Conservation (phyloP, 92 coral and sea anemone genomes). For the Bergia sp. region DNA sequence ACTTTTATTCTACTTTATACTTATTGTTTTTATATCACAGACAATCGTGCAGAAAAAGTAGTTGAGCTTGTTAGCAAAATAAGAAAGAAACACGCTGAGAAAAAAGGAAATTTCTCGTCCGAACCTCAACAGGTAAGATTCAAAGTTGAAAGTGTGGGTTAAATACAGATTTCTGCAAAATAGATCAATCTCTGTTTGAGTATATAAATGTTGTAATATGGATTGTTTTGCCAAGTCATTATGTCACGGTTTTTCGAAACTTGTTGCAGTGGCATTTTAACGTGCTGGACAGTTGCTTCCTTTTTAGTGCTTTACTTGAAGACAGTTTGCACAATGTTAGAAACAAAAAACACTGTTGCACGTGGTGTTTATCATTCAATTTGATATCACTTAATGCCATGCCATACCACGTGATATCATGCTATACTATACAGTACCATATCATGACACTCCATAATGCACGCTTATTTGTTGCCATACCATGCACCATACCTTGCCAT, state of each 20-base stretch:
- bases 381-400: not conserved
- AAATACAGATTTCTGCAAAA: too few relatives aligned
- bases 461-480: too few relatives aligned
- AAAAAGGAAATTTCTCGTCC: not conserved
- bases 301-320: not conserved
- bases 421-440: too few relatives aligned
- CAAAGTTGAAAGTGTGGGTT: too few relatives aligned
- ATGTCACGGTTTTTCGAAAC: too few relatives aligned
- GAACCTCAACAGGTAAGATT: conserved; percentile 3
- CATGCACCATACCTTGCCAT: too few relatives aligned
- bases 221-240: too few relatives aligned
- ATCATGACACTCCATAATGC: too few relatives aligned
- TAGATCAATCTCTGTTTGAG: too few relatives aligned
- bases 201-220: too few relatives aligned
- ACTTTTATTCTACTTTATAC: not conserved
- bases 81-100: conserved; percentile 17
- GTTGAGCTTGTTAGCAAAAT: conserved; percentile 26
- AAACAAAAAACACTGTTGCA: not conserved
- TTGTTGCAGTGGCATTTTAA: too few relatives aligned
- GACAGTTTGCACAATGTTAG: not conserved
- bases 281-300: not conserved
- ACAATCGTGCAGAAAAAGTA: conserved; percentile 14
- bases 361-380: too few relatives aligned
- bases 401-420: not conserved
- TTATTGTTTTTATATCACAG: conserved; percentile 10